Percentiles rank a stretch among this genome's conserved stretches.
Evolutionary conservation across 2,888 invertebrate genomes (phyloP).

Genomic region (Parthenolecanium corni): DNA sequence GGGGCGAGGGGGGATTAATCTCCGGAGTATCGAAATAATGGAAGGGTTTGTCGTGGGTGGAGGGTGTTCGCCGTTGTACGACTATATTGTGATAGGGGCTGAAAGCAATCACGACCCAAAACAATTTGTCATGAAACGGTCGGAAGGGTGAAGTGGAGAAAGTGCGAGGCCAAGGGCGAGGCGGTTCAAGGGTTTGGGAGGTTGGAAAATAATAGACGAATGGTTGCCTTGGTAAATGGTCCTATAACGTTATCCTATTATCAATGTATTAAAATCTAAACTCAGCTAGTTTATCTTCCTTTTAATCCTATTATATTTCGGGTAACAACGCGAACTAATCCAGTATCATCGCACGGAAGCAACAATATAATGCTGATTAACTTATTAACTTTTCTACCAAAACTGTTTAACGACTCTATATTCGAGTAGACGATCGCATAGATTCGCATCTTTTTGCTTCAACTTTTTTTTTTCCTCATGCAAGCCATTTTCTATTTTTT

Average conservation of each 20-base stretch:
- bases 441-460: too few relatives aligned
- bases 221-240: conserved; percentile 28
- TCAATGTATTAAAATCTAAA: conserved; percentile 29
- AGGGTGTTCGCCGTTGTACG: conserved; percentile 2
- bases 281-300: conserved; percentile 27
- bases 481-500: too few relatives aligned
- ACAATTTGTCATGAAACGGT: conserved; percentile 25
- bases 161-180: too few relatives aligned
- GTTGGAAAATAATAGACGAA: conserved; percentile 22
- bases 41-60: conserved; percentile 13
- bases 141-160: too few relatives aligned
- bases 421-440: background rate
- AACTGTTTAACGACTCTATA: conserved; percentile 20
- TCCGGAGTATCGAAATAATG: conserved; percentile 23
- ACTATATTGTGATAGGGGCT: conserved; percentile 16
- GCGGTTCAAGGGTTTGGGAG: too few relatives aligned
- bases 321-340: conserved; percentile 27
- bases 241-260: conserved; percentile 28
- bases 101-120: conserved; percentile 29
- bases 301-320: conserved; percentile 28
- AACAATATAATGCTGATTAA: conserved; percentile 29
- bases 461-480: too few relatives aligned
- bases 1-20: conserved; percentile 24
- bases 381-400: conserved; percentile 22
- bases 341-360: conserved; percentile 26